These are phyloP conservation scores for Centropyge bicolor DNA, from an alignment of 2,797 vertebrate species.

Conservation along the genomic window DNA sequence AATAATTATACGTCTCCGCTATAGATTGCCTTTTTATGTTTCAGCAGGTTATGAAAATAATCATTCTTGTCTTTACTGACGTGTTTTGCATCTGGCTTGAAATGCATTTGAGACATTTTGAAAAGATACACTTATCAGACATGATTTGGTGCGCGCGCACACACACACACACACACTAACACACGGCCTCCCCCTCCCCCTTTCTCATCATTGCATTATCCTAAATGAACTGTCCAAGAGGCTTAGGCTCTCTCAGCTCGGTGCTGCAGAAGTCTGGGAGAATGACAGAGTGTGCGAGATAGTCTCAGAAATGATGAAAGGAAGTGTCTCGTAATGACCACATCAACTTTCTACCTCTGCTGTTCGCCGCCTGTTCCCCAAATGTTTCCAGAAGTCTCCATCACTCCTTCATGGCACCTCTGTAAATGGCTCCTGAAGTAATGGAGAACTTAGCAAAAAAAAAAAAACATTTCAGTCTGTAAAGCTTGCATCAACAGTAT, in stretches of 20 bases:
- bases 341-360: conserved; percentile 68
- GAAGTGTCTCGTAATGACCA: conserved; percentile 79
- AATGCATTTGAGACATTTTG: conserved; percentile 74
- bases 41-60: conserved; percentile 85
- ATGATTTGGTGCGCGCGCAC: conserved; percentile 65
- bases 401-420: conserved; percentile 47
- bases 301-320: conserved; percentile 79
- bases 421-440: conserved; percentile 69
- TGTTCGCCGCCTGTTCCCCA: conserved; percentile 57
- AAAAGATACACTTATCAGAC: conserved; percentile 80
- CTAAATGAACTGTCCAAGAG: conserved; percentile 83
- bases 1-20: conserved; percentile 80
- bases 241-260: conserved; percentile 73
- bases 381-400: conserved; percentile 70
- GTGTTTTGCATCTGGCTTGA: conserved; percentile 76
- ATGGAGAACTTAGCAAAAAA: conserved; percentile 70
- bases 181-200: conserved; percentile 36
- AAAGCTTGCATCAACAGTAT: conserved; percentile 73
- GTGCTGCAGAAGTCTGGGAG: conserved; percentile 67
- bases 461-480: conserved; percentile 62
- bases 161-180: conserved; percentile 35
- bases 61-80: conserved; percentile 82
- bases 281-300: conserved; percentile 67
- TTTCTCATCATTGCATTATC: conserved; percentile 80
- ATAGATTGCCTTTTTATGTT: conserved; percentile 82